Base-by-base conservation (phyloP, 2,797 vertebrate species). In the Uromys caudimaculatus region DNA sequence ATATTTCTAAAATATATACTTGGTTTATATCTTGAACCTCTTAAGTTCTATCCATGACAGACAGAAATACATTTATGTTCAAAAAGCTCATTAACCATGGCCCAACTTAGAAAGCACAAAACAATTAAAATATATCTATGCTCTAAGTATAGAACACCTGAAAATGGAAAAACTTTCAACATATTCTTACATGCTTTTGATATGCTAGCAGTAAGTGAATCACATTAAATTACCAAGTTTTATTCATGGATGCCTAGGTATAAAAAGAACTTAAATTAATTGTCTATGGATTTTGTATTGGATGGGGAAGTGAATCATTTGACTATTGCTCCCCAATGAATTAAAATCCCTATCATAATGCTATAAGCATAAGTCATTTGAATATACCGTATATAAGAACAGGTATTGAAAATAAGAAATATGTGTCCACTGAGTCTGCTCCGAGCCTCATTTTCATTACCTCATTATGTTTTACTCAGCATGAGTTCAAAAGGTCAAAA, bases 171-270 rank as follows among this genome's bases (percentile, higher is more conserved):
- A 91, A 83, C n/a, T 3, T 78, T 86, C 88, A 11, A 92, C 82
- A 21, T 88, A 54, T 77, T 91, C 54, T 93, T 89, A 79, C 12
- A 16, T 76, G 19, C 32, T 87, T 95, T 92, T 69, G 6, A 21
- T 95, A 19, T 88, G n/a, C 93, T 56, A 91, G 67, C 8, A 78
- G 81, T 91, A 89, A 87, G 35, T 96, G 14, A 85, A 85, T 89
- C 77, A 90, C 17, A 35, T 91, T 82, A 97, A 93, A 84, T 92
- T 90, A 62, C 10, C 62, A 96, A 78, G 41, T 92, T 90, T 88
- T 93, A 93, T 96, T 96, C 76, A 93, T 90, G 23, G 10, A 32
- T 83, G 1, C 38, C 11, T 94, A 56, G 11, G 38, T 92, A 95
- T 29, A 29, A 73, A 88, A 8, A 93, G 44, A 41, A 82, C 16